Evolutionary conservation across 2,797 vertebrate genomes (phyloP), one percentile per base, ranked within the genome.

Genomic region (Molothrus aeneus): DNA sequence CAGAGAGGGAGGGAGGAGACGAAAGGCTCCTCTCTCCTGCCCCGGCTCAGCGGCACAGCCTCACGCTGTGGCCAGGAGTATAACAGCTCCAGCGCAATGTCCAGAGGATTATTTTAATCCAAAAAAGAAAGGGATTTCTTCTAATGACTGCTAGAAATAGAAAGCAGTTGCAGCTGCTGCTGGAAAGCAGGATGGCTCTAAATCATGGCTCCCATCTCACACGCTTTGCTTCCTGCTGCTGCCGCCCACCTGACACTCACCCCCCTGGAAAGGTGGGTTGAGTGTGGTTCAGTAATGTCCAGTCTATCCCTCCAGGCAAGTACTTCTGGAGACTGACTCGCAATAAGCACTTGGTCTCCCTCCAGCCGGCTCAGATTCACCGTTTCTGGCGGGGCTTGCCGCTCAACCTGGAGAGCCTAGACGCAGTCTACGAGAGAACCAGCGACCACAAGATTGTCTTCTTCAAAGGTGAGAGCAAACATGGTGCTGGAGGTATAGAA

Each of bases 301-400:
- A 91, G 83, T 97, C 72, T 96, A 79, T 96, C 63, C 86, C 79
- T 90, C 40, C 92, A 99, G 99, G 99, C 74, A 99, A 98, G 90
- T 99, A 99, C 94, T 99, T 99, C 97, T 99, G 99, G 99, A 97
- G 99, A 63, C 98, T 99, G 93, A 99, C 99, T 11, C 97, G 99
- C 83, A 99, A 99, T 96, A 98, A 98, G 97, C 99, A 99, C 96
- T 98, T 99, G 97, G 99, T 99, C 96, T 99, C 99, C 5, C 98
- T 99, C 75, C 98, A 98, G 94, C 99, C 99, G 0, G 99, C 99
- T 45, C 98, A 99, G 98, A 98, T 99, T 96, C 99, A 99, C 51
- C 99, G 99, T 14, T 99, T 99, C 98, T 99, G 99, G 99, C 98
- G 98, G 71, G 99, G 99, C 21, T 98, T 99, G 36, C 99, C 99